Evolutionary conservation across 2,888 invertebrate species (phyloP), one percentile per base, ranked within the genome.

Genomic region (Drosophila demipolita): DNA sequence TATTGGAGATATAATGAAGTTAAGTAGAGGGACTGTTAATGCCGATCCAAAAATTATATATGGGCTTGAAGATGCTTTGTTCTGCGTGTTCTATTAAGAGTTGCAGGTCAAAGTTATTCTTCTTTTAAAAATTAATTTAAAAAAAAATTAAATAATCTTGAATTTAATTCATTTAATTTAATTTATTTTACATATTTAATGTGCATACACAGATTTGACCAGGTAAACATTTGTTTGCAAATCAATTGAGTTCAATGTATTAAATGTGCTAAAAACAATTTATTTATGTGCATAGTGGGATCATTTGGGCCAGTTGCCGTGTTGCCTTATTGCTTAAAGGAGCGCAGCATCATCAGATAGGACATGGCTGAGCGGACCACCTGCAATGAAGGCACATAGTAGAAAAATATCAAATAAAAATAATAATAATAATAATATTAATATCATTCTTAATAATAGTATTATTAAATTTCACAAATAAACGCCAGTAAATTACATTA

Each of bases 291-390:
- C 20, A 23, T 35, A 23, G 15, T 35, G 9, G 20, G 5, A 2
- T 3, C 15, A 20, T 35, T 53, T 49, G 26, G 17, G 17, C 29
- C 26, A 3, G 6, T 50, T 17, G n/a, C 11, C 29, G 11, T n/a
- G 11, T 42, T 42, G 29, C 42, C 2, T 42, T 36, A 69, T 17
- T 40, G 17, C 52, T 72, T 85, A n/a, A 84, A 68, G 11, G 83
- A 78, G 29, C 84, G 84, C 76, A 86, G 35, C 82, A 84, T 82
- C 83, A 73, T 86, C 20, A 84, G 69, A 38, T 84, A 84, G 9
- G 86, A 86, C 57, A 83, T 53, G 48, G 83, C 82, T 7, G 83
- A 73, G 45, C 86, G 83, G 2, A 86, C 70, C 55, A 84, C 84
- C 84, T 84, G 71, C 29, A 73, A 54, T 23, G 29, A 15, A 3